These are phyloP conservation scores for Sphinx pinastri DNA, from an alignment of 2,888 invertebrate species.

Conservation along the genomic window DNA sequence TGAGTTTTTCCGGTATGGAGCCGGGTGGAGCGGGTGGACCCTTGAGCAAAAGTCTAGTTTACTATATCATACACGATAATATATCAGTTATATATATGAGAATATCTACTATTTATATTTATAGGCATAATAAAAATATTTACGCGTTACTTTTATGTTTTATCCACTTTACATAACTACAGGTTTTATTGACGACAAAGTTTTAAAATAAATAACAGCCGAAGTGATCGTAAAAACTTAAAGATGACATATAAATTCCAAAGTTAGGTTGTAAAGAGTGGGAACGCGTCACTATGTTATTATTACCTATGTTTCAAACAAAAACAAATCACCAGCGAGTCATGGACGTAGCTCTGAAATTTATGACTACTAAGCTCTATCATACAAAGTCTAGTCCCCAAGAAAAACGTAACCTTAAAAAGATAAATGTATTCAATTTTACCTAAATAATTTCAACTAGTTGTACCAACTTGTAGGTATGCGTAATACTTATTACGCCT, in stretches of 20 bases:
- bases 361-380: too few relatives aligned
- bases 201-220: not conserved
- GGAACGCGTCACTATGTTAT: not conserved
- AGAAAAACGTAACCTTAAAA: too few relatives aligned
- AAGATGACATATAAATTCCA: slow-evolving; percentile 14
- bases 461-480: too few relatives aligned
- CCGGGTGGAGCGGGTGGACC: too few relatives aligned
- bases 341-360: slow-evolving; percentile 24
- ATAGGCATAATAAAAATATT: not conserved
- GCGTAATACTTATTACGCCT: too few relatives aligned
- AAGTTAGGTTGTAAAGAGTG: slow-evolving; percentile 4
- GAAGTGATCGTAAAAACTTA: not conserved
- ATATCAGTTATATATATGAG: not conserved
- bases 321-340: slow-evolving; percentile 29
- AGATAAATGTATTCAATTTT: too few relatives aligned
- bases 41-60: too few relatives aligned
- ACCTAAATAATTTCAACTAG: too few relatives aligned
- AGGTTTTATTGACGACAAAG: not conserved
- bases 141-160: not conserved
- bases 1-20: too few relatives aligned
- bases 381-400: too few relatives aligned
- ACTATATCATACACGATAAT: too few relatives aligned
- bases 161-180: not conserved
- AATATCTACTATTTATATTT: not conserved
- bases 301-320: not conserved